Percentiles rank a stretch among this genome's conserved stretches.
Conservation (phyloP, 2,113 vertebrate species). For the Paramisgurnus dabryanus region DNA sequence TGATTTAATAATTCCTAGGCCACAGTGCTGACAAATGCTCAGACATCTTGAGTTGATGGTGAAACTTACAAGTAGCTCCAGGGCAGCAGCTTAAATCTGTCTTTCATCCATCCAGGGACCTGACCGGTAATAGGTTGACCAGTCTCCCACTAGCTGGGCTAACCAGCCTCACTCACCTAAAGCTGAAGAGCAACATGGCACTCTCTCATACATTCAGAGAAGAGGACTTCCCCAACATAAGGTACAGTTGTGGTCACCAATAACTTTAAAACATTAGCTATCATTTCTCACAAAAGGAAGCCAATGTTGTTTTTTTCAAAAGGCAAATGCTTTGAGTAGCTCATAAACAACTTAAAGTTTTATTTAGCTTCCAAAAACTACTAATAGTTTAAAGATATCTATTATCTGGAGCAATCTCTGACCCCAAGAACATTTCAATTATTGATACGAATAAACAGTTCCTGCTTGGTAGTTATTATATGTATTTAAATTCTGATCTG, state of each 20-base stretch:
- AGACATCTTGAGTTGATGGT: too few relatives aligned
- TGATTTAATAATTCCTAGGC: too few relatives aligned
- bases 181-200: conserved; percentile 86
- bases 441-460: background rate
- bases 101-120: conserved; percentile 74
- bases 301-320: background rate
- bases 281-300: background rate
- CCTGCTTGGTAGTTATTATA: background rate
- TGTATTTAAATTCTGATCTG: background rate
- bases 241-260: conserved; percentile 70
- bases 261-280: background rate
- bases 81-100: background rate
- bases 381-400: background rate
- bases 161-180: conserved; percentile 85
- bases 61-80: too few relatives aligned
- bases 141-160: conserved; percentile 83
- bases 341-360: background rate
- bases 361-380: background rate
- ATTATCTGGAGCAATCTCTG: background rate
- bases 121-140: conserved; percentile 84
- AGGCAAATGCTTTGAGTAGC: background rate
- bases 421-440: background rate
- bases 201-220: conserved; percentile 84
- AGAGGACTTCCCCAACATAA: conserved; percentile 88
- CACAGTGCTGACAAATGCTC: too few relatives aligned